phyloP scores from a whole-genome alignment of 92 coral and sea anemone genomes.

The Palythoa grandiflora region DNA sequence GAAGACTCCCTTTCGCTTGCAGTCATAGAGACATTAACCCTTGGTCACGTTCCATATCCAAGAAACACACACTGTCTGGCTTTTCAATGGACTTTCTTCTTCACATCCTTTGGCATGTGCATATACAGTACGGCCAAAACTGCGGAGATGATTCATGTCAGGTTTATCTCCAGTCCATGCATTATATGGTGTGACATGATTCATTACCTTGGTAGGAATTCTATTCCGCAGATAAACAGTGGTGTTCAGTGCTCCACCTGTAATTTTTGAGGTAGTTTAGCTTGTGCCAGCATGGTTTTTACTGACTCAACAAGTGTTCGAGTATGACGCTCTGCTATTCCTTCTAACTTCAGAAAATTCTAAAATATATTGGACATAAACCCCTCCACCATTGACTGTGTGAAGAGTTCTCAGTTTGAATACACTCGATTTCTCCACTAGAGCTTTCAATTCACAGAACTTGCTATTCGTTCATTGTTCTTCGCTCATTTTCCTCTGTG shows the following conservation, averaged over 20 bases:
- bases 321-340: constrained; percentile 67
- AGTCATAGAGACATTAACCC: constrained; percentile 51
- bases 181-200: constrained; percentile 45
- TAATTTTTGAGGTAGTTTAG: constrained; percentile 67
- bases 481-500: no score
- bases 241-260: constrained; percentile 72
- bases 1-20: constrained; percentile 53
- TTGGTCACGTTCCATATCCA: no score
- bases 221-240: constrained; percentile 57
- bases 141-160: constrained; percentile 50
- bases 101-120: no score
- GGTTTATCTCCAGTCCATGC: constrained; percentile 70
- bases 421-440: constrained; percentile 73
- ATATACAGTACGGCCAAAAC: constrained; percentile 55
- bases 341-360: constrained; percentile 60
- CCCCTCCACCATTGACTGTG: constrained; percentile 73
- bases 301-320: constrained; percentile 73
- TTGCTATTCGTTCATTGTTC: constrained; percentile 28
- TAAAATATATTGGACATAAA: constrained; percentile 60
- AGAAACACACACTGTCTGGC: no score
- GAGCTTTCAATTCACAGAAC: constrained; percentile 67
- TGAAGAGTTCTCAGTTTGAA: constrained; percentile 56
- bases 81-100: no score
- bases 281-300: constrained; percentile 61
- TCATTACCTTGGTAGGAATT: constrained; percentile 56